Base-by-base conservation (phyloP, 2,113 vertebrate genomes). In the Morone saxatilis region DNA sequence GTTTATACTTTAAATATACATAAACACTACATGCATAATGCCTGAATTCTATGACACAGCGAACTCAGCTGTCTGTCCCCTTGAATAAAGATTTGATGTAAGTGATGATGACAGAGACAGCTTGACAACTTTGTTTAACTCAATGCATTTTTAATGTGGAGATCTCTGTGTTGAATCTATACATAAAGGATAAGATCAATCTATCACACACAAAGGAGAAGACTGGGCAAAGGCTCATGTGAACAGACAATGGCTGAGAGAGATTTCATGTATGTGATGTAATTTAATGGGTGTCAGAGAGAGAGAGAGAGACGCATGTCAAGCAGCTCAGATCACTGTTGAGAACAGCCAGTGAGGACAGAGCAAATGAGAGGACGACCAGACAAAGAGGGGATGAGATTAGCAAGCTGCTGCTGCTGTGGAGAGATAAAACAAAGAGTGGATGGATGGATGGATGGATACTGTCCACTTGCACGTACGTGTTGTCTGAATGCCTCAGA, bases 121-220 rank as follows among this genome's bases (percentile, higher is more conserved):
- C 70, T 51, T 62, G 74, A 82, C 65, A 81, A 71, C 78, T 76
- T 85, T 76, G 51, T 53, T 75, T 77, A 66, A 66, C 78, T 74
- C 25, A 1, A 51, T 81, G 69, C 86, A 87, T 87, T 81, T 84
- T 88, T 88, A 65, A 88, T 78, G 69, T 4, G 14, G 1, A 57
- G 36, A 38, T 59, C 9, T 59, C 40, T 20, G 40, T 19, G 71
- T 62, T 62, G 60, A 68, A 47, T 80, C 57, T 74, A 22, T 38
- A 78, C 63, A 73, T 73, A 13, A 65, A 60, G 43, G n/a, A 68
- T 40, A n/a, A 65, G 81, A 65, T 47, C n/a, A 73, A 75, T 75
- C 48, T 38, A 59, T 65, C 67, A 62, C 4, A 61, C 45, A 61
- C 8, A 17, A 45, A 78, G 63, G 38, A 69, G 50, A 12, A n/a